Percentiles rank a stretch among this genome's conserved stretches.
These are phyloP conservation scores for Chaetorhynchus papuensis DNA, from an alignment of 2,113 vertebrate genomes.

Conservation along the genomic window DNA sequence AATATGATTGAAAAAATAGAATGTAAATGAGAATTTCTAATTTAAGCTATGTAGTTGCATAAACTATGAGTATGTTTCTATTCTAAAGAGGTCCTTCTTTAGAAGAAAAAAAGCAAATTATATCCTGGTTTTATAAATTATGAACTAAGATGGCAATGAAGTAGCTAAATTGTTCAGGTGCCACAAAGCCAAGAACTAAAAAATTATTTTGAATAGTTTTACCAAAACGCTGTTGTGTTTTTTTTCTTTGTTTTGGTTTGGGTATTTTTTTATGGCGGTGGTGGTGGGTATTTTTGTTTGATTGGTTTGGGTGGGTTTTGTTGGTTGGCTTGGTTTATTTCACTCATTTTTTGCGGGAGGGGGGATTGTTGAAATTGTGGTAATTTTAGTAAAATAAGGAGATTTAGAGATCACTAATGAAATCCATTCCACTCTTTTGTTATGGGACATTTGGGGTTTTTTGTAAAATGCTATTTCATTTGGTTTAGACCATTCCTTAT, in stretches of 20 bases:
- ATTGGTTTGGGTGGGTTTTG: neutral
- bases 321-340: neutral
- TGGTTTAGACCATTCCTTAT: neutral
- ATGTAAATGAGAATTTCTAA: neutral
- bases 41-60: neutral
- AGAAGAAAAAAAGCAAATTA: neutral
- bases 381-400: neutral
- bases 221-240: neutral
- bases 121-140: neutral
- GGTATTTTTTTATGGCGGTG: rapidly evolving
- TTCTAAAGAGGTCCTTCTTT: neutral
- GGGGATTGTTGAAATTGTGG: neutral
- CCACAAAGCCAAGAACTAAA: neutral
- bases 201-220: neutral
- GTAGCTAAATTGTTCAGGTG: neutral
- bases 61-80: neutral
- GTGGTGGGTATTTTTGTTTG: neutral
- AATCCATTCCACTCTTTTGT: neutral
- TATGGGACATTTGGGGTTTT: neutral
- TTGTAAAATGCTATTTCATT: neutral
- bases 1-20: neutral
- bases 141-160: neutral
- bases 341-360: rapidly evolving
- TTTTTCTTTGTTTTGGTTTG: neutral
- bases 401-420: neutral